phyloP scores from a whole-genome alignment of 2,113 vertebrate genomes.

The Oncorhynchus keta region DNA sequence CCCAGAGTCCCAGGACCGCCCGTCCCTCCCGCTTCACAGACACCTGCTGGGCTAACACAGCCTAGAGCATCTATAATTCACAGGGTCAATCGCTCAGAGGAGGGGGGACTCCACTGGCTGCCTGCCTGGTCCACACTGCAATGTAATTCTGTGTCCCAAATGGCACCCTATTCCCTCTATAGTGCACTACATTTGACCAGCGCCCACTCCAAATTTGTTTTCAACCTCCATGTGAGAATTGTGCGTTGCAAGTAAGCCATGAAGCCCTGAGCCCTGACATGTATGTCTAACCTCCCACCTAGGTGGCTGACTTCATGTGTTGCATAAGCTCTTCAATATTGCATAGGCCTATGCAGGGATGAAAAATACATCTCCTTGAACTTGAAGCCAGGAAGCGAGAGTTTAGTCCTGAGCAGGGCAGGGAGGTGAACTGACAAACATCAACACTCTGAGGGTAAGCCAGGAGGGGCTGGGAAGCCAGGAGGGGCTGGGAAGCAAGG shows the following conservation, averaged over 20 bases:
- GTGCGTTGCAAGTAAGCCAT: slow-evolving; percentile 42
- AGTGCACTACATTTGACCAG: background rate
- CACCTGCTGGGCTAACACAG: slow-evolving; percentile 55
- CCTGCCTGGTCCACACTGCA: background rate
- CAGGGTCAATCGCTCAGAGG: slow-evolving; percentile 37
- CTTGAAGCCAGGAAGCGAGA: slow-evolving; percentile 42
- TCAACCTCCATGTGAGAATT: background rate
- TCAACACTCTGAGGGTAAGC: background rate
- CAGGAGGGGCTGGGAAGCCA: background rate
- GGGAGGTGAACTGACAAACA: slow-evolving; percentile 46
- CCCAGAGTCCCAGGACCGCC: slow-evolving; percentile 31
- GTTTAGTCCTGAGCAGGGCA: slow-evolving; percentile 32
- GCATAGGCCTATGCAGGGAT: slow-evolving; percentile 49
- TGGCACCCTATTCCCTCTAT: too few relatives aligned
- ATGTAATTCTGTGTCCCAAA: background rate
- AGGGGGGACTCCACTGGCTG: background rate
- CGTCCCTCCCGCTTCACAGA: slow-evolving; percentile 39
- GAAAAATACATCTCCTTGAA: slow-evolving; percentile 69
- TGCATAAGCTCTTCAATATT: slow-evolving; percentile 78
- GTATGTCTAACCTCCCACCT: slow-evolving; percentile 42
- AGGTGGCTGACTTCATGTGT: slow-evolving; percentile 50
- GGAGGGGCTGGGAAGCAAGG: too few relatives aligned
- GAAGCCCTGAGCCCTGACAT: slow-evolving; percentile 25
- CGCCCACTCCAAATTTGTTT: background rate
- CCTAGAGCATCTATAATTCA: slow-evolving; percentile 65